Evolutionary conservation across 2,888 invertebrate genomes (phyloP).

Genomic region (Pyrrhia umbra): DNA sequence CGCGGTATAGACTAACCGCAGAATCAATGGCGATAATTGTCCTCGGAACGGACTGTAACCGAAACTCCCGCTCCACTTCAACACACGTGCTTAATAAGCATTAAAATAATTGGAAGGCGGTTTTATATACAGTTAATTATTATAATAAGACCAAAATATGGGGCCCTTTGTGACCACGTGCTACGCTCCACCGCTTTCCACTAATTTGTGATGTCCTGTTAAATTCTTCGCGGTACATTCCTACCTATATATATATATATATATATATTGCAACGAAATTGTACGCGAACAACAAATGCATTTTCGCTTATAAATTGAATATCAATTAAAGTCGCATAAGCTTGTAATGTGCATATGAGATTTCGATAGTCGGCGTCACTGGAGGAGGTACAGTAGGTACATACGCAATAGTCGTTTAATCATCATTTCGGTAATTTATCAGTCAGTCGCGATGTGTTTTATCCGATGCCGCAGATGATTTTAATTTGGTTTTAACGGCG

Average conservation of each 20-base stretch:
- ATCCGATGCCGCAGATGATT: conserved; percentile 85
- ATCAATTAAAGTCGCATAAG: conserved; percentile 69
- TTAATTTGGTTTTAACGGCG: conserved; percentile 88
- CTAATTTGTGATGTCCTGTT: conserved; percentile 88
- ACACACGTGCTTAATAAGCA: conserved; percentile 88
- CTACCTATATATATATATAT: no score
- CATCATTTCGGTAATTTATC: conserved; percentile 87
- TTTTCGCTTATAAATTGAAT: conserved; percentile 56
- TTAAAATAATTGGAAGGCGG: conserved; percentile 85
- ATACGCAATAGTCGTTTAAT: conserved; percentile 83
- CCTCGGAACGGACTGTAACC: conserved; percentile 76
- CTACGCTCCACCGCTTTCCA: conserved; percentile 79
- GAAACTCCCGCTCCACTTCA: conserved; percentile 77
- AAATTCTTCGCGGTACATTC: conserved; percentile 53
- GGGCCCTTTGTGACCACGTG: conserved; percentile 78
- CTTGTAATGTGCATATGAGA: conserved; percentile 68
- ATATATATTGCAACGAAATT: conserved; percentile 20
- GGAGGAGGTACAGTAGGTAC: conserved; percentile 44
- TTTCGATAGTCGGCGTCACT: conserved; percentile 62
- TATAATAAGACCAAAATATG: conserved; percentile 83
- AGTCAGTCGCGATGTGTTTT: conserved; percentile 84
- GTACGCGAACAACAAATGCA: conserved; percentile 39
- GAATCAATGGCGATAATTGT: conserved; percentile 89
- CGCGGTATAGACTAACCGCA: conserved; percentile 75
- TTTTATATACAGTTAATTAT: conserved; percentile 88